phyloP scores from a whole-genome alignment of 2,797 vertebrate genomes.

The Acrocephalus scirpaceus region DNA sequence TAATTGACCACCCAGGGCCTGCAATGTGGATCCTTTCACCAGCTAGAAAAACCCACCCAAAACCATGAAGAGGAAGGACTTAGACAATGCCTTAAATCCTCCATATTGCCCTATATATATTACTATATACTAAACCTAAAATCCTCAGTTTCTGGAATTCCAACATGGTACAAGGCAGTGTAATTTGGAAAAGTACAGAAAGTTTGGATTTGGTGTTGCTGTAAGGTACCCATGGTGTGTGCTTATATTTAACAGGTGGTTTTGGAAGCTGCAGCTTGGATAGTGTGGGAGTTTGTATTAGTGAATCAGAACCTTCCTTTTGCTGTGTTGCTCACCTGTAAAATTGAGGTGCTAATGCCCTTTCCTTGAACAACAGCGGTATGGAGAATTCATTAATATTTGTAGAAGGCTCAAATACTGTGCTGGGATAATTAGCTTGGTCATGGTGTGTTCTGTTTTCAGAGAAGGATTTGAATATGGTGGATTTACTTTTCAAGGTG shows the following conservation, averaged over 20 bases:
- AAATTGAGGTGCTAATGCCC: background rate
- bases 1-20: no score
- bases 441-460: background rate
- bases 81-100: no score
- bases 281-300: background rate
- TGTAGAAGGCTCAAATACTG: background rate
- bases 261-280: background rate
- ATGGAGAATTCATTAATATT: constrained; percentile 13
- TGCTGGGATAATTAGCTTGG: background rate
- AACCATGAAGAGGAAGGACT: no score
- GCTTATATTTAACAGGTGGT: background rate
- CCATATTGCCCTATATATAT: no score
- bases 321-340: background rate
- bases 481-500: background rate
- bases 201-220: background rate
- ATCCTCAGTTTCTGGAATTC: no score
- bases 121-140: no score
- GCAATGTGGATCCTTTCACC: no score
- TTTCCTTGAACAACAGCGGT: background rate
- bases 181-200: background rate
- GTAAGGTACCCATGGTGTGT: background rate
- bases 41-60: no score
- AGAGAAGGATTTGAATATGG: background rate
- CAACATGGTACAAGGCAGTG: background rate
- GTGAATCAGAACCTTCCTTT: background rate